A percentile compares a stretch with the other conserved stretches of the same genome.
Conservation (phyloP, 2,113 vertebrate species). For the Meles meles region DNA sequence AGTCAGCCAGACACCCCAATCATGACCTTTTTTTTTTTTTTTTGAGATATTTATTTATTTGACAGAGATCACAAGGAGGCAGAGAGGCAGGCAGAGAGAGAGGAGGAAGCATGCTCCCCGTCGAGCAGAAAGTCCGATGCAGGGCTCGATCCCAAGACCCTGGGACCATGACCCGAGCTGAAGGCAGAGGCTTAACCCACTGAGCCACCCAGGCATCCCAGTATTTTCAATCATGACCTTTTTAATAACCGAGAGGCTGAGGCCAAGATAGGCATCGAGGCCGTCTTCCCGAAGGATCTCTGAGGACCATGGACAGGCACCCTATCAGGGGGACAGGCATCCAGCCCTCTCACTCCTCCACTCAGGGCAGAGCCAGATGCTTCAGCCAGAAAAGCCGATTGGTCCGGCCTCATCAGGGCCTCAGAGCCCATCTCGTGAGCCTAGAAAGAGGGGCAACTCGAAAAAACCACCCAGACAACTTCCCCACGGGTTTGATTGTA, state of each 20-base stretch:
- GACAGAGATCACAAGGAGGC: too few relatives aligned
- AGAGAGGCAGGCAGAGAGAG: too few relatives aligned
- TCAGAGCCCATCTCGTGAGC: not conserved
- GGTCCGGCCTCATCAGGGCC: not conserved
- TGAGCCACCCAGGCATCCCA: not conserved
- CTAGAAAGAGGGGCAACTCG: not conserved
- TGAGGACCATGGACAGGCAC: not conserved
- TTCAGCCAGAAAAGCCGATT: not conserved
- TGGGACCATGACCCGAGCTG: too few relatives aligned
- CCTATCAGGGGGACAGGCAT: accelerated
- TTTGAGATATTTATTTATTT: too few relatives aligned
- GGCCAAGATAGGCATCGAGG: not conserved
- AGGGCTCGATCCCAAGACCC: too few relatives aligned
- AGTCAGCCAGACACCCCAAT: not conserved
- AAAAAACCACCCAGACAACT: conserved; percentile 7
- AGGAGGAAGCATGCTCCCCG: too few relatives aligned
- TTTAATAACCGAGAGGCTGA: not conserved
- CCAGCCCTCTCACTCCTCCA: not conserved
- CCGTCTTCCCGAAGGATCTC: not conserved
- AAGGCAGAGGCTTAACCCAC: too few relatives aligned
- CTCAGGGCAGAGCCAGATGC: not conserved
- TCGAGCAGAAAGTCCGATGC: too few relatives aligned
- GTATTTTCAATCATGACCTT: not conserved
- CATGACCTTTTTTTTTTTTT: not conserved
- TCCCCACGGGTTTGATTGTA: conserved; percentile 73